Conservation (phyloP, 2,113 vertebrate species). For the Heteronetta atricapilla region DNA sequence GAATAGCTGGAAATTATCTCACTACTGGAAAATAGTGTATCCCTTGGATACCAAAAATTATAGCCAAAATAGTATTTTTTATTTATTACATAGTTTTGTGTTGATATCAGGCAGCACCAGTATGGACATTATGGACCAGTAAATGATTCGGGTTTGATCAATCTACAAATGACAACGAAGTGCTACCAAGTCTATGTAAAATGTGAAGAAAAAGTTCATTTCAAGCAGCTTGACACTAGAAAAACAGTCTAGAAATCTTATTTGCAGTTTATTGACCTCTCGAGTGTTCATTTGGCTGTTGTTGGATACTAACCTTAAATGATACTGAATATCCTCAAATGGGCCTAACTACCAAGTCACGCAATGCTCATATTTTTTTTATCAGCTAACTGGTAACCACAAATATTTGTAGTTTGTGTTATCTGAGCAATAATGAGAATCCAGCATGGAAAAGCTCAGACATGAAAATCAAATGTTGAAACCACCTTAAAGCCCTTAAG, state of each 20-base stretch:
- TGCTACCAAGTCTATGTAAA: not conserved
- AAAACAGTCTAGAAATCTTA: not conserved
- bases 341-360: constrained; percentile 38
- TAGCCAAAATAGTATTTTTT: not conserved
- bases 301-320: constrained; percentile 41
- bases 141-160: not conserved
- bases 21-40: constrained; percentile 1
- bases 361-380: constrained; percentile 55
- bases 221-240: not conserved
- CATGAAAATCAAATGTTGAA: constrained; percentile 76
- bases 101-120: not conserved
- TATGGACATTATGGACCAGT: not conserved
- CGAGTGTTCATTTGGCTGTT: not conserved
- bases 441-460: constrained; percentile 75
- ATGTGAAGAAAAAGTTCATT: not conserved
- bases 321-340: constrained; percentile 52
- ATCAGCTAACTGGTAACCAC: constrained; percentile 72
- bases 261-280: constrained; percentile 43
- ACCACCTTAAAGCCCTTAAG: constrained; percentile 73
- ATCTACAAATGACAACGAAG: not conserved
- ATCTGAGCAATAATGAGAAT: constrained; percentile 72
- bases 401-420: constrained; percentile 74
- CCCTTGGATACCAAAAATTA: not conserved
- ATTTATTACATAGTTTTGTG: not conserved
- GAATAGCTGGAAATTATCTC: constrained; percentile 51